phyloP scores from a whole-genome alignment of 2,113 vertebrate species.

The Atherinomorus stipes region DNA sequence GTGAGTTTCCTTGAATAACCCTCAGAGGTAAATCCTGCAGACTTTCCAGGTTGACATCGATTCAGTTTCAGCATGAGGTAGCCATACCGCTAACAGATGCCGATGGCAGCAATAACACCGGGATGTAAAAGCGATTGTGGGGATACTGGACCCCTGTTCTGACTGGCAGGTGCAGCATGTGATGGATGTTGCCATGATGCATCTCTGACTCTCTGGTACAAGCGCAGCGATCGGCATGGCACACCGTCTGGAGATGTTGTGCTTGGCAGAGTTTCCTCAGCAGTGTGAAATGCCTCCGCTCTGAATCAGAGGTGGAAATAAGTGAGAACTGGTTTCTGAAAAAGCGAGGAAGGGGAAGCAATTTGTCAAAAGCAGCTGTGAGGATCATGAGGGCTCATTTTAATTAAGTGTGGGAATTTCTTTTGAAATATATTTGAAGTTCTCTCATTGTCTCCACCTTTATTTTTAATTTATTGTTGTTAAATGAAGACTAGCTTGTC shows the following conservation, averaged over 20 bases:
- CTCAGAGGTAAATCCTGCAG: neutral
- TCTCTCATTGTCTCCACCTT: neutral
- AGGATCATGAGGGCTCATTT: neutral
- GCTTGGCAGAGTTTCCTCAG: neutral
- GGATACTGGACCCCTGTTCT: neutral
- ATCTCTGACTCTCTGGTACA: too few species aligned
- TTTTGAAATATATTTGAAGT: conserved; percentile 6
- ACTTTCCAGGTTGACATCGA: conserved; percentile 36
- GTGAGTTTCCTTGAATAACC: neutral
- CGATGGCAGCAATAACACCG: neutral
- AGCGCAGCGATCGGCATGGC: too few species aligned
- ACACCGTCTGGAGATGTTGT: too few species aligned
- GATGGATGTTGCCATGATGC: neutral
- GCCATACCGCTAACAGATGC: conserved; percentile 43
- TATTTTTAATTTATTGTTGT: neutral
- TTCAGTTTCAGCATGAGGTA: conserved; percentile 53
- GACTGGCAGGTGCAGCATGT: neutral
- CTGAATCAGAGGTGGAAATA: conserved; percentile 6
- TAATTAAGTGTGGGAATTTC: neutral
- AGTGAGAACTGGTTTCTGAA: conserved; percentile 23
- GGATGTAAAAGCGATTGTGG: conserved; percentile 15
- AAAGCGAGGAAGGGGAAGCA: neutral
- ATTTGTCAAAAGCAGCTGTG: conserved; percentile 30
- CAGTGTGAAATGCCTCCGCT: neutral
- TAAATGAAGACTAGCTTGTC: neutral